These are phyloP conservation scores for Vannuccia rotundouncinata DNA, from an alignment of 2,888 invertebrate genomes.

Conservation along the genomic window DNA sequence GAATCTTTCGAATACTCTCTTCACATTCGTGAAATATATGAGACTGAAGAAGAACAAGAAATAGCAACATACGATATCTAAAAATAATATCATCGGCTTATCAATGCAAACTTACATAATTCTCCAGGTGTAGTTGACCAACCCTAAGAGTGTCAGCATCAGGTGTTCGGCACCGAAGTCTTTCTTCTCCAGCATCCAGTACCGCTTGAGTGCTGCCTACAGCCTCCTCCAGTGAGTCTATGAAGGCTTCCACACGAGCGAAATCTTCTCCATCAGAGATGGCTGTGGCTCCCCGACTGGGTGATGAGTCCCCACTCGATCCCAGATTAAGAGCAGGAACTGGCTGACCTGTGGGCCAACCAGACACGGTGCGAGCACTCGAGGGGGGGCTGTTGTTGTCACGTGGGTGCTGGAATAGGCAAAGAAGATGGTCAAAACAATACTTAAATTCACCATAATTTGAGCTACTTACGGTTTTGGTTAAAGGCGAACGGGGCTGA, in stretches of 20 bases:
- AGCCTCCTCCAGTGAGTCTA: conserved; percentile 1
- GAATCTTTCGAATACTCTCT: neutral
- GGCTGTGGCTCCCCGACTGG: neutral
- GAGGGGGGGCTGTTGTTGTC: neutral
- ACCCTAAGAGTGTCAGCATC: no score
- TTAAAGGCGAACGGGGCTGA: neutral
- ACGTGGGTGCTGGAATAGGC: neutral
- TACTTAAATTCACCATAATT: no score
- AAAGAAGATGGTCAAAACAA: neutral
- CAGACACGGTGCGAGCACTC: neutral
- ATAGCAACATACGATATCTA: no score
- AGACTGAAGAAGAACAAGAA: no score
- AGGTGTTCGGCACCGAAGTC: neutral
- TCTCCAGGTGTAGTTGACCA: no score
- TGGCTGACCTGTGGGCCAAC: neutral
- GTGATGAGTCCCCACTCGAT: neutral
- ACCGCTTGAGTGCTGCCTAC: neutral
- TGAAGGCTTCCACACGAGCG: neutral
- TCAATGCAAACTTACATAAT: no score
- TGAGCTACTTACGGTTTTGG: neutral
- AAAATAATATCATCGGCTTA: no score
- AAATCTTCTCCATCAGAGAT: neutral
- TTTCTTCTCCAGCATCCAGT: neutral
- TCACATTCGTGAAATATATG: neutral
- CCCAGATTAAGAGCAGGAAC: neutral